Percentiles rank a stretch among this genome's conserved stretches.
Conservation (phyloP, 2,888 invertebrate species). For the Eristalis tenax region DNA sequence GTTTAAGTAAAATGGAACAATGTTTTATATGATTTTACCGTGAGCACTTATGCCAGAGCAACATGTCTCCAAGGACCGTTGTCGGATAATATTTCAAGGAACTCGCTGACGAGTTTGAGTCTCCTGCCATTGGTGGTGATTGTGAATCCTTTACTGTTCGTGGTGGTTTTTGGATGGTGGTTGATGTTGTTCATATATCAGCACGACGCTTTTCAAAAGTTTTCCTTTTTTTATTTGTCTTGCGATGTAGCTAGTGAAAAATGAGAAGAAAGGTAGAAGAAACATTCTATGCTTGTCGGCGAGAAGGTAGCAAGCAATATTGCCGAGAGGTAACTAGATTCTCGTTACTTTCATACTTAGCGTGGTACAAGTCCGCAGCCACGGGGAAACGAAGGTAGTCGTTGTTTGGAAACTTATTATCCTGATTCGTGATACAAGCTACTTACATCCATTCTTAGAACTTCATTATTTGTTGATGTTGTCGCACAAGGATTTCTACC, state of each 20-base stretch:
- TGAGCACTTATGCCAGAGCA: constrained; percentile 70
- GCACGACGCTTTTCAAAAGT: constrained; percentile 7
- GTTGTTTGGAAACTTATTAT: constrained; percentile 63
- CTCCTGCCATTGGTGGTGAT: constrained; percentile 30
- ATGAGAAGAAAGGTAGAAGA: constrained; percentile 14
- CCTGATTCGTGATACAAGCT: constrained; percentile 58
- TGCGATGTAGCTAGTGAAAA: constrained; percentile 41
- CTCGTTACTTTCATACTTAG: constrained; percentile 60
- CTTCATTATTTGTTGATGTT: constrained; percentile 19
- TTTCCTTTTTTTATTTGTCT: constrained; percentile 22
- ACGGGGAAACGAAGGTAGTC: constrained; percentile 51
- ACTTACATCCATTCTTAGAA: constrained; percentile 35
- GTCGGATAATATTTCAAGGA: constrained; percentile 54
- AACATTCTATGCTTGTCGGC: constrained; percentile 17
- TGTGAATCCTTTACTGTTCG: constrained; percentile 32
- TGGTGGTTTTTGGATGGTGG: constrained; percentile 36
- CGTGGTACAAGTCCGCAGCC: constrained; percentile 53
- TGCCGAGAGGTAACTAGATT: constrained; percentile 51
- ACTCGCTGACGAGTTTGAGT: constrained; percentile 43
- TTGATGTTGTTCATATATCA: constrained; percentile 49
- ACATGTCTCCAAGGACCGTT: constrained; percentile 70
- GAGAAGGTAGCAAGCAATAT: constrained; percentile 31
- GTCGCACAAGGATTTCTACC: constrained; percentile 26
- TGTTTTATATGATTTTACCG: constrained; percentile 69
- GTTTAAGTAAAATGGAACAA: constrained; percentile 72